These are phyloP conservation scores for Gracilinanus agilis DNA, from an alignment of 2,113 vertebrate genomes.

Conservation along the genomic window DNA sequence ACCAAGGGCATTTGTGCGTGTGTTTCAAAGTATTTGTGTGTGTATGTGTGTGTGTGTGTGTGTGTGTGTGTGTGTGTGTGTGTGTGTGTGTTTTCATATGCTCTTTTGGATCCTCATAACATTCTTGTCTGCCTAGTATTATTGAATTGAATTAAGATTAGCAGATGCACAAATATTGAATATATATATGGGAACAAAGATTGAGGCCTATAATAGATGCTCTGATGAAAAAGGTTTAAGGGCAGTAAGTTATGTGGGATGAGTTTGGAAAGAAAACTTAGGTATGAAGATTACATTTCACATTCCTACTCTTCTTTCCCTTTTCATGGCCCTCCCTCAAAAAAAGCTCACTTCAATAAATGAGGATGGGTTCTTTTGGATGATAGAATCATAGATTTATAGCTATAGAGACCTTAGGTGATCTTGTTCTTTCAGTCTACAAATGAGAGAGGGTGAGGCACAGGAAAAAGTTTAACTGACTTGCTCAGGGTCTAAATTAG, in stretches of 20 bases:
- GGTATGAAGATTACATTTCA: not conserved
- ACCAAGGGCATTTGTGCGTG: too few relatives aligned
- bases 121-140: not conserved
- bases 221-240: not conserved
- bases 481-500: too few relatives aligned
- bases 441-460: not conserved
- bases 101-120: not conserved
- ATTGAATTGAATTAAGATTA: not conserved
- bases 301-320: not conserved
- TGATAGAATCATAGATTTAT: not conserved
- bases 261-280: not conserved
- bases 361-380: not conserved
- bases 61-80: too few relatives aligned
- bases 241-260: not conserved
- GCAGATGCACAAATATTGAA: not conserved
- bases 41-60: too few relatives aligned
- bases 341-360: not conserved
- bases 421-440: not conserved
- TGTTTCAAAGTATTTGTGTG: too few relatives aligned
- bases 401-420: not conserved
- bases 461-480: not conserved
- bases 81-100: too few relatives aligned
- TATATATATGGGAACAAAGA: not conserved
- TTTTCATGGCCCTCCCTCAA: not conserved
- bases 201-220: not conserved